Evolutionary conservation across 2,113 vertebrate species (phyloP).

Genomic region (Gracilinanus agilis): DNA sequence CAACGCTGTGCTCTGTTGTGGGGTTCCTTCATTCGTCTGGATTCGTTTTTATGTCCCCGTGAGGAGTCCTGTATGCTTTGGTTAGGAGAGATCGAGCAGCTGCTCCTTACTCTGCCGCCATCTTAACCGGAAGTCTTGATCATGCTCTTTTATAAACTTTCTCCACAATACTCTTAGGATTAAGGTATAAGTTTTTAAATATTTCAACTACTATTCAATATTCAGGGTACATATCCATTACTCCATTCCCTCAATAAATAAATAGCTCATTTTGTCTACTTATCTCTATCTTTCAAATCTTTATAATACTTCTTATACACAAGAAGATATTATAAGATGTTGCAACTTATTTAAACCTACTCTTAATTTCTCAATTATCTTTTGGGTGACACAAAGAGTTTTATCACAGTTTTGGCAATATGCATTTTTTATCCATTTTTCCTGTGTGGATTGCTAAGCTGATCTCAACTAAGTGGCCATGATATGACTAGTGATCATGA

Average conservation of each 20-base stretch:
- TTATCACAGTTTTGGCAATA: background rate
- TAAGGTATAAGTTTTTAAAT: background rate
- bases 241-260: background rate
- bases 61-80: too few species aligned
- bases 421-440: background rate
- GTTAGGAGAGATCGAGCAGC: too few species aligned
- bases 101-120: too few species aligned
- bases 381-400: background rate
- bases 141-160: background rate
- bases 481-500: too few species aligned
- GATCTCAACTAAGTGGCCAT: background rate
- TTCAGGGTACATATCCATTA: background rate
- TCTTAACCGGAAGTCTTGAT: too few species aligned
- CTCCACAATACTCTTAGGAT: background rate
- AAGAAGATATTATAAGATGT: background rate
- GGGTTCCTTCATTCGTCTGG: too few species aligned
- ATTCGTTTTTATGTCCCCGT: too few species aligned
- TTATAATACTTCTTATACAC: background rate
- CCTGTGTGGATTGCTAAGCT: background rate
- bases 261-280: background rate
- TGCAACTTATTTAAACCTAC: background rate
- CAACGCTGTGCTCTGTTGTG: too few species aligned
- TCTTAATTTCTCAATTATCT: background rate
- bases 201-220: background rate
- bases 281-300: background rate